Conservation (phyloP, 1,140 invertebrate species). For the Hypsibius dujardini region DNA sequence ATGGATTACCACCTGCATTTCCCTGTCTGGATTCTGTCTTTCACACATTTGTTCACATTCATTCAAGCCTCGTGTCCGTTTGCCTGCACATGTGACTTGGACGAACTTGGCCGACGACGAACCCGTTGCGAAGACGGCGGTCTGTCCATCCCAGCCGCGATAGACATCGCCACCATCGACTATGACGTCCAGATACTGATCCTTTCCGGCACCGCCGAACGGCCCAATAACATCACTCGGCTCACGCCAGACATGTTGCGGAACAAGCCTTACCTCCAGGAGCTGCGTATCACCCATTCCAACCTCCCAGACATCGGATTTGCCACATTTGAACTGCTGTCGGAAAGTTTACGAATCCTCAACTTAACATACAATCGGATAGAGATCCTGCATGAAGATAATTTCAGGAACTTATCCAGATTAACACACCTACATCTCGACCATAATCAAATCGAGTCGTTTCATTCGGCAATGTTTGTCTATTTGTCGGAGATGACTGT, state of each 20-base stretch:
- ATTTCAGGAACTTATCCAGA: not conserved
- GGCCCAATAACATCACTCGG: not conserved
- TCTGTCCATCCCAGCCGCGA: not conserved
- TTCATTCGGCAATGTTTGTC: not conserved
- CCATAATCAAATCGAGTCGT: not conserved
- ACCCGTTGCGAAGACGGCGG: slow-evolving; percentile 8
- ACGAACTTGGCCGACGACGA: not conserved
- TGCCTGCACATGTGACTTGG: not conserved
- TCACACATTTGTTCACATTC: too few relatives aligned
- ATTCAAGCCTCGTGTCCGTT: not conserved
- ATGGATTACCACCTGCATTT: too few relatives aligned
- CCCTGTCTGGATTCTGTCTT: too few relatives aligned
- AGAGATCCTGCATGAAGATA: not conserved
- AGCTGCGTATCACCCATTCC: not conserved
- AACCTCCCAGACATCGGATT: not conserved
- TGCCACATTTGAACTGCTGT: not conserved
- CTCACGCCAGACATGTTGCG: not conserved
- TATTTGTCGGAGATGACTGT: not conserved
- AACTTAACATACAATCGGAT: not conserved
- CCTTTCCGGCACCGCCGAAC: not conserved
- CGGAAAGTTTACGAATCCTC: not conserved
- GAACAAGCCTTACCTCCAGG: not conserved
- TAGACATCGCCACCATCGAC: not conserved
- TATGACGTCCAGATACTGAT: not conserved
- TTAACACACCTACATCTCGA: not conserved